These are phyloP conservation scores for Ornithoptera alexandrae DNA, from an alignment of 2,888 invertebrate species.

Conservation along the genomic window DNA sequence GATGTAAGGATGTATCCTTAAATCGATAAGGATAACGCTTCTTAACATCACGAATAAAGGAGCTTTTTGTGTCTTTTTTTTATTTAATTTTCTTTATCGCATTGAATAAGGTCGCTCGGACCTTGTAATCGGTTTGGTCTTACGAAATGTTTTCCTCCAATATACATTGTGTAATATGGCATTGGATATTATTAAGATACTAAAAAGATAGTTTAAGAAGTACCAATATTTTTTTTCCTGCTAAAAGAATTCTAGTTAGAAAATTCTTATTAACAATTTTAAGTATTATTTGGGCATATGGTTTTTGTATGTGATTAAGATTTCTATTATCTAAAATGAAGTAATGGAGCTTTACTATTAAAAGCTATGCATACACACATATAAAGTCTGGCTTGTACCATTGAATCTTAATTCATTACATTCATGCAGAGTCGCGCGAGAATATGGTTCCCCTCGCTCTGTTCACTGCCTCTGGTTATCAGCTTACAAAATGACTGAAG, in stretches of 20 bases:
- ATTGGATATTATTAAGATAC: constrained; percentile 34
- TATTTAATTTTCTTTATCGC: constrained; percentile 46
- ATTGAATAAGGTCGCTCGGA: constrained; percentile 50
- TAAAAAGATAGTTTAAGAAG: constrained; percentile 5
- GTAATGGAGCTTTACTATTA: constrained; percentile 51
- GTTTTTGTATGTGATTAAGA: neutral
- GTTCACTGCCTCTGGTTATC: constrained; percentile 76
- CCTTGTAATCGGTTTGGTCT: constrained; percentile 57
- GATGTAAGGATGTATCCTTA: constrained; percentile 50
- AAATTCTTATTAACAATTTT: neutral
- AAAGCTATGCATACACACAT: constrained; percentile 59
- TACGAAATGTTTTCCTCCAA: constrained; percentile 56
- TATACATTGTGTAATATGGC: constrained; percentile 48
- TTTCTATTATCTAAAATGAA: constrained; percentile 22
- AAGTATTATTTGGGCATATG: neutral
- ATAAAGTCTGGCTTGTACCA: constrained; percentile 60
- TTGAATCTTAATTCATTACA: constrained; percentile 79
- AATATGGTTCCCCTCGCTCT: constrained; percentile 78
- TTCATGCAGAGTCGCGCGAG: constrained; percentile 76
- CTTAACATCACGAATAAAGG: constrained; percentile 39
- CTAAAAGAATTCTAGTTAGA: neutral
- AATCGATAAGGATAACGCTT: constrained; percentile 57
- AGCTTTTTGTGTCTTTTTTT: constrained; percentile 48
- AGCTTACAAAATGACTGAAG: constrained; percentile 76
- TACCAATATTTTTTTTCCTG: neutral